A percentile compares a stretch with the other conserved stretches of the same genome.
Conservation (phyloP, 2,888 invertebrate genomes). For the Ernsta delagoae region DNA sequence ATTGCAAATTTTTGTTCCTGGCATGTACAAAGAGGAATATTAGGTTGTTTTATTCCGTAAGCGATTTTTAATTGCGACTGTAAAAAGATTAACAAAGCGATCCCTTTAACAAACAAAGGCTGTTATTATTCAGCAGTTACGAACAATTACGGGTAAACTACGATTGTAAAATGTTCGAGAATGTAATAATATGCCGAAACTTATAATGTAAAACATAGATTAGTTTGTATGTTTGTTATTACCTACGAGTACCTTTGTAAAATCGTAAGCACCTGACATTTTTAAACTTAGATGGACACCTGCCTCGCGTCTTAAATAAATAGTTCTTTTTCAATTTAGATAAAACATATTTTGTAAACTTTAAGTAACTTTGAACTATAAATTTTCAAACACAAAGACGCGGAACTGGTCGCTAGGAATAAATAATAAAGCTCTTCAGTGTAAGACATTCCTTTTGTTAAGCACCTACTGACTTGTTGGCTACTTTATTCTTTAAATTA, state of each 20-base stretch:
- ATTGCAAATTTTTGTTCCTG: slow-evolving; percentile 2
- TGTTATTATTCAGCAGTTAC: slow-evolving; percentile 2
- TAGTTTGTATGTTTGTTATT: too few relatives aligned
- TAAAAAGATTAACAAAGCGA: not conserved
- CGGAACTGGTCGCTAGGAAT: not conserved
- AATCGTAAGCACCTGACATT: too few relatives aligned
- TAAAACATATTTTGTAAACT: too few relatives aligned
- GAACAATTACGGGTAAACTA: not conserved
- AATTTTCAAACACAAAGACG: too few relatives aligned
- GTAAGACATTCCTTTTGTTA: slow-evolving; percentile 19
- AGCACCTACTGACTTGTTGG: slow-evolving; percentile 38
- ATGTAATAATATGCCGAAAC: not conserved
- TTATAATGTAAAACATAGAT: too few relatives aligned
- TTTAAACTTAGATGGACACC: too few relatives aligned
- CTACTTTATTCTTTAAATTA: slow-evolving; percentile 61
- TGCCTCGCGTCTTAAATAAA: too few relatives aligned
- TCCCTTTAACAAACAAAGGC: not conserved
- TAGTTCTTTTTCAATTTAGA: too few relatives aligned
- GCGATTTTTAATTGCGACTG: slow-evolving; percentile 9
- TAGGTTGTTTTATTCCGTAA: slow-evolving; percentile 1
- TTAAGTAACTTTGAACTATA: too few relatives aligned
- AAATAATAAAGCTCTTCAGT: slow-evolving; percentile 2
- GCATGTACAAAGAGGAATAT: not conserved
- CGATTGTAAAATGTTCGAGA: not conserved
- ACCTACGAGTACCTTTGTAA: too few relatives aligned